A percentile compares a stretch with the other conserved stretches of the same genome.
Evolutionary conservation across 2,113 vertebrate genomes (phyloP).

Genomic region (Daboia siamensis): DNA sequence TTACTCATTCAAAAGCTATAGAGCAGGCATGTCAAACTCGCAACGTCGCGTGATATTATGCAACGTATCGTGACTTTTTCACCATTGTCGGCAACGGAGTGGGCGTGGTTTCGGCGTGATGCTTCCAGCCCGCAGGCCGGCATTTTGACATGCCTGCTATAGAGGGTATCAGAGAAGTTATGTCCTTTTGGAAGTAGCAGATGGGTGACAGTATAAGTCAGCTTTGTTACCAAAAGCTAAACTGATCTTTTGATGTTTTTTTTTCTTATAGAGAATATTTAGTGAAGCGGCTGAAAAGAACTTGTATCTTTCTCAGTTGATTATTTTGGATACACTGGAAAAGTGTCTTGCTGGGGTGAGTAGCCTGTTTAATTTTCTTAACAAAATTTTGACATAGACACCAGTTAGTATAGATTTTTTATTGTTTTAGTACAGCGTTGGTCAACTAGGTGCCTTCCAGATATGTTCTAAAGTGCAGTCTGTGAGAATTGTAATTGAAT

Average conservation of each 20-base stretch:
- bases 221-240: slow-evolving; percentile 31
- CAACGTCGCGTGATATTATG: too few species aligned
- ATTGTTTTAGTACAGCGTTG: neutral
- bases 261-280: slow-evolving; percentile 83
- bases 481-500: neutral
- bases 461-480: neutral
- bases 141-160: neutral
- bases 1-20: neutral
- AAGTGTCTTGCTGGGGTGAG: slow-evolving; percentile 99
- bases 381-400: neutral
- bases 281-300: slow-evolving; percentile 97
- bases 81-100: too few species aligned
- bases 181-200: neutral
- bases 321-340: slow-evolving; percentile 99
- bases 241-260: slow-evolving; percentile 51
- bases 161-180: neutral
- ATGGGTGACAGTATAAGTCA: neutral
- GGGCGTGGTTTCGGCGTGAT: too few species aligned
- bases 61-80: too few species aligned
- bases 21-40: neutral
- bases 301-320: slow-evolving; percentile 98
- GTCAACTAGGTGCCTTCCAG: neutral
- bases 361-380: slow-evolving; percentile 36
- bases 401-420: neutral
- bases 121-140: too few species aligned